A percentile compares a stretch with the other conserved stretches of the same genome.
Evolutionary conservation across 2,113 vertebrate species (phyloP).

Genomic region (Antigone vipio): DNA sequence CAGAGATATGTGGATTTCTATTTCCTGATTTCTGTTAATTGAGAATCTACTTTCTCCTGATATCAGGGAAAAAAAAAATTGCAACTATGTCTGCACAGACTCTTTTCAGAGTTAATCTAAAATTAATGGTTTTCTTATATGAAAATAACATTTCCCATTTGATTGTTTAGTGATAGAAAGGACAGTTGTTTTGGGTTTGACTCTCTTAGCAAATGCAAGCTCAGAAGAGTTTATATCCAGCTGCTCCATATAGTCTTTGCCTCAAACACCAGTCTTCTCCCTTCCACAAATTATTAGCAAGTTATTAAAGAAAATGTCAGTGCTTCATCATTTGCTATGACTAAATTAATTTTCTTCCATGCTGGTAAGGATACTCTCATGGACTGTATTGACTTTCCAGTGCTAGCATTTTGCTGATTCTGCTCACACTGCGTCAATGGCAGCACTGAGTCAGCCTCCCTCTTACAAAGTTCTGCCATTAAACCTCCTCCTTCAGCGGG

Average conservation of each 20-base stretch:
- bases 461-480: not conserved
- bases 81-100: not conserved
- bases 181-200: not conserved
- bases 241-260: not conserved
- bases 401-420: constrained; percentile 19
- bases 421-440: not conserved
- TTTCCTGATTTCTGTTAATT: not conserved
- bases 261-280: not conserved
- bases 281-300: not conserved
- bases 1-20: not conserved
- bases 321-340: not conserved
- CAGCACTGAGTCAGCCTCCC: constrained; percentile 12
- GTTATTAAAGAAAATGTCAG: not conserved
- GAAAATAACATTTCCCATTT: not conserved
- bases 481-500: not conserved
- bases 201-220: not conserved
- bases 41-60: not conserved
- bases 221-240: not conserved
- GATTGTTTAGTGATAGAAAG: not conserved
- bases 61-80: not conserved
- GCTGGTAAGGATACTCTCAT: not conserved
- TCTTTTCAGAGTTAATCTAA: not conserved
- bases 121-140: not conserved
- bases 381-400: constrained; percentile 9
- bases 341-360: not conserved